phyloP scores from a whole-genome alignment of 2,888 invertebrate genomes.

The Pterostichus niger region DNA sequence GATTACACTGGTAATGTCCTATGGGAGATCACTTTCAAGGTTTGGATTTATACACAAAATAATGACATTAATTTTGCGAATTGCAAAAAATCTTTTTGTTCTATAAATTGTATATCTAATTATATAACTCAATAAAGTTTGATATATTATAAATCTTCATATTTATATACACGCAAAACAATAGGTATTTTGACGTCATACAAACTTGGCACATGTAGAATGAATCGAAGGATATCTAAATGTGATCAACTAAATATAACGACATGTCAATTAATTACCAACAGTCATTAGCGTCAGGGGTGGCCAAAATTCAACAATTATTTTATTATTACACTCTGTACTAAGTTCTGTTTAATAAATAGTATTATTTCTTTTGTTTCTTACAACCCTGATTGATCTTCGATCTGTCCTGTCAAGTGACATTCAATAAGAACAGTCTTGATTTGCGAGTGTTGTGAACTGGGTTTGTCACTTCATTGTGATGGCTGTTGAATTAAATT shows the following conservation, averaged over 20 bases:
- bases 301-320: conserved; percentile 27
- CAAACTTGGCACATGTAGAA: conserved; percentile 52
- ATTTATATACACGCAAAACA: neutral
- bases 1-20: too few relatives aligned
- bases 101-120: too few relatives aligned
- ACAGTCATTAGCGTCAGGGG: conserved; percentile 48
- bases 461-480: conserved; percentile 29
- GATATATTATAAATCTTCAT: neutral
- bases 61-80: too few relatives aligned
- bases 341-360: neutral
- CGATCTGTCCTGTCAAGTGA: conserved; percentile 17
- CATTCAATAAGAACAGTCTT: conserved; percentile 58
- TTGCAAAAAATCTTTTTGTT: too few relatives aligned
- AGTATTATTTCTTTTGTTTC: neutral
- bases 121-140: too few relatives aligned
- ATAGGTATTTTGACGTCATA: conserved; percentile 34
- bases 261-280: conserved; percentile 52
- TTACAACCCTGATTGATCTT: conserved; percentile 44
- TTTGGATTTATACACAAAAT: too few relatives aligned
- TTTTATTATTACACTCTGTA: neutral
- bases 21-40: too few relatives aligned
- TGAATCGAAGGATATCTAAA: conserved; percentile 58
- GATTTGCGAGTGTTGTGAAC: conserved; percentile 47
- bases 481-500: conserved; percentile 84
- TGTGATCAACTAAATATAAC: conserved; percentile 62